Evolutionary conservation across 2,113 vertebrate genomes (phyloP).

Genomic region (Rhadina sibilatrix): DNA sequence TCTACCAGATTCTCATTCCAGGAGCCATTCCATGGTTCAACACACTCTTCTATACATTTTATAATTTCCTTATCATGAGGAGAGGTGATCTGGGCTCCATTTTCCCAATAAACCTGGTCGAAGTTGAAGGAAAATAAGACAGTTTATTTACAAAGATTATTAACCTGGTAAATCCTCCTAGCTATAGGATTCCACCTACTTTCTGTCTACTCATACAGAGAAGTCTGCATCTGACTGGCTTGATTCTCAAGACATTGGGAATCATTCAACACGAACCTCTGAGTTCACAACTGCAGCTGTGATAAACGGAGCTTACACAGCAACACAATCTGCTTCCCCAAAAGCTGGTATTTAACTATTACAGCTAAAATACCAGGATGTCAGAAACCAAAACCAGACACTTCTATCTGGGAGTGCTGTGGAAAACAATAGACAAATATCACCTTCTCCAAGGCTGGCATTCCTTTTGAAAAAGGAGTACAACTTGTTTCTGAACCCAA

Average conservation of each 20-base stretch:
- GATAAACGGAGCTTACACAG: neutral
- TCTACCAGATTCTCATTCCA: conserved; percentile 87
- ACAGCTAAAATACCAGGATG: neutral
- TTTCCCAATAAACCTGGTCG: conserved; percentile 90
- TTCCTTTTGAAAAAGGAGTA: neutral
- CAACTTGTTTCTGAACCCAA: neutral
- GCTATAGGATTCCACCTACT: fast-evolving
- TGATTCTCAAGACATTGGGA: neutral
- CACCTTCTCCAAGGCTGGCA: neutral
- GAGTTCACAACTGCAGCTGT: neutral
- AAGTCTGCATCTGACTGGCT: neutral
- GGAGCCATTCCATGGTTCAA: conserved; percentile 87
- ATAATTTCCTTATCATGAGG: conserved; percentile 92
- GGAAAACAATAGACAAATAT: neutral
- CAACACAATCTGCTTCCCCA: neutral
- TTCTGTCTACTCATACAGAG: neutral
- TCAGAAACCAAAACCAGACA: neutral
- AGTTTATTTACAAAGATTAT: neutral
- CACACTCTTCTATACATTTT: conserved; percentile 84
- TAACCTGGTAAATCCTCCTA: neutral
- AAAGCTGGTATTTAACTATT: neutral
- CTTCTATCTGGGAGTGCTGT: neutral
- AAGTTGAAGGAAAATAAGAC: neutral
- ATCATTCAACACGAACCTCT: neutral
- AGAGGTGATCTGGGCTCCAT: conserved; percentile 88